Base-by-base conservation (phyloP, 2,113 vertebrate species). In the Myiozetetes cayanensis region DNA sequence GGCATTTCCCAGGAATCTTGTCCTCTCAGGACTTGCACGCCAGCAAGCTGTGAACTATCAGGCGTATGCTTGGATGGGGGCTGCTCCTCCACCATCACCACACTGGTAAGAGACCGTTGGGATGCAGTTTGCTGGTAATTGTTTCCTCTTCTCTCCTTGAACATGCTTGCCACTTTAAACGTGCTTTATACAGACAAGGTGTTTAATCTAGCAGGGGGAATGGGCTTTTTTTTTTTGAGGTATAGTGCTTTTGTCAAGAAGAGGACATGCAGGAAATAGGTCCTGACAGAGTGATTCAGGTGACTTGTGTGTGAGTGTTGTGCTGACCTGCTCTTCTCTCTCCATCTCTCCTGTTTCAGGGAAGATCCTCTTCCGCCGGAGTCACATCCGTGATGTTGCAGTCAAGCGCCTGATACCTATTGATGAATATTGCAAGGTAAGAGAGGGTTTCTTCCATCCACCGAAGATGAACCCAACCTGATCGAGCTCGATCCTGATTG, bases 331-430 rank as follows among this genome's bases (percentile, higher is more conserved):
- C 18, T 70, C 30, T 39, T 47, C 37, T 91, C 17, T 22, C 18
- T 55, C 86, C 68, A 6, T 76, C 49, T 86, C 28, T 71, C 62
- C 67, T n/a, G 71, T 94, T 95, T 3, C 94, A 99, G 99, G 99
- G n/a, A 99, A 99, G 97, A 99, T 99, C 94, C 98, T 99, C 49
- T 99, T 99, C 90, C 98, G 99, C 43, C 98, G 99, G 71, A 99
- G 99, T 92, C 99, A 99, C 92, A 99, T 99, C 95, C 98, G 99
- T 22, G 99, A 99, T 58, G 99, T 99, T 81, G 99, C 99, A 0
- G 99, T 99, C 97, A 99, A 99, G 66, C 98, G 99, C 30, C 97
- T 99, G 88, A 98, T 99, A 77, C 99, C 99, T 1, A 99, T 99
- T 2, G 99, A 99, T 14, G 99, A 99, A 43, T 99, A 99, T 97